Evolutionary conservation across 2,113 vertebrate genomes (phyloP), one percentile per base, ranked within the genome.

Genomic region (Elanus axillaris): DNA sequence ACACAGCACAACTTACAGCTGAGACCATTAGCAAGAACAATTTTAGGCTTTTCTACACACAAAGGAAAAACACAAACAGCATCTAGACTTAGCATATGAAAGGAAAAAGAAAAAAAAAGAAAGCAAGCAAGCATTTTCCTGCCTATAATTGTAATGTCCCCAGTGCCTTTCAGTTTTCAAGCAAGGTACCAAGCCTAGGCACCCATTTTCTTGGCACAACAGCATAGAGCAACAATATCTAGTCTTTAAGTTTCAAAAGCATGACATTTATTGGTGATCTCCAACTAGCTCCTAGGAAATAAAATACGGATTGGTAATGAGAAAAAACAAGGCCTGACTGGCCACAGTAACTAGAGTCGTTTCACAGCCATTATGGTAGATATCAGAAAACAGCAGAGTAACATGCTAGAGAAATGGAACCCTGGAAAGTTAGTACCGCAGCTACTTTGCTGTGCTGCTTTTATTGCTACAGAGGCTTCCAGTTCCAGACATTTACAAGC

Each of bases 141-240:
- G 52, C 7, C 50, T 45, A 3, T 14, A 71, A 59, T 7, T 47
- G 4, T 34, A 62, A 50, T 9, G 48, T 29, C 40, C 27, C 29
- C 18, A n/a, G 16, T 1, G 3, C 19, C 34, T 76, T 58, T 25
- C 53, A 66, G 48, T 29, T 76, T 69, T 31, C 13, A 21, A 84
- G 31, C 1, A 7, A 31, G 25, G 34, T 18, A n/a, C 50, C 55
- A 67, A 48, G 42, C 22, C 18, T 3, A n/a, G n/a, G 60, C 63
- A 59, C 16, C 16, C 77, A 17, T 53, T 82, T 60, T 32, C 79
- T 59, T 56, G 68, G 59, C 45, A 72, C 36, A 40, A 12, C 2
- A 3, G 45, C 42, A 43, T 5, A 11, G 10, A 55, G 42, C 67
- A 71, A 31, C 6, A 36, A 1, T 1, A 60, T 2, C 0, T 2